Percentiles rank a stretch among this genome's conserved stretches.
These are phyloP conservation scores for Eciton burchellii DNA, from an alignment of 1,140 invertebrate genomes.

Conservation along the genomic window DNA sequence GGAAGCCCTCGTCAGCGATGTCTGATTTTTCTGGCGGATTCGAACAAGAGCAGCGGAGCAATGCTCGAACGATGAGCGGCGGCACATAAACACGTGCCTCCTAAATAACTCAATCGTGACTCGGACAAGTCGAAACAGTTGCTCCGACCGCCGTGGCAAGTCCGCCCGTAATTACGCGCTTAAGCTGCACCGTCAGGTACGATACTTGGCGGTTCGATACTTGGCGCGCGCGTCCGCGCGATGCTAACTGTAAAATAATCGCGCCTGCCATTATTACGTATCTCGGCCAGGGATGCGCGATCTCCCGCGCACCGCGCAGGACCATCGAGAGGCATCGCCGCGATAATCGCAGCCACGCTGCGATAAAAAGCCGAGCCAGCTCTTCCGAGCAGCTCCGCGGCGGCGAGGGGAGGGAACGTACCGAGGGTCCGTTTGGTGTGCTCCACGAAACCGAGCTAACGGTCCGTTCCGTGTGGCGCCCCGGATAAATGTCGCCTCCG, in stretches of 20 bases:
- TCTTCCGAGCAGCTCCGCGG: conserved; percentile 29
- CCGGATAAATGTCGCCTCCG: conserved; percentile 81
- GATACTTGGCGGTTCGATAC: conserved; percentile 52
- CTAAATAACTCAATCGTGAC: conserved; percentile 57
- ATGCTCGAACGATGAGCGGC: too few species aligned
- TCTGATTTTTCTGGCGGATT: too few species aligned
- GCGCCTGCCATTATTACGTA: conserved; percentile 46
- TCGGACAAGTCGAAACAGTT: conserved; percentile 54
- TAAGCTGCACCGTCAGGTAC: conserved; percentile 35
- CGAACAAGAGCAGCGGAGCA: too few species aligned
- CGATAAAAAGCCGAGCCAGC: conserved; percentile 50
- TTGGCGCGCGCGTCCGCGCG: not conserved
- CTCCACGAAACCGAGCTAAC: conserved; percentile 75
- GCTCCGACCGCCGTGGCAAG: conserved; percentile 43
- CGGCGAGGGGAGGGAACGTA: conserved; percentile 4
- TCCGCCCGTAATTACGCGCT: conserved; percentile 45
- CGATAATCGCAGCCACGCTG: conserved; percentile 52
- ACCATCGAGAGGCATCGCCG: conserved; percentile 26
- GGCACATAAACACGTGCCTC: conserved; percentile 44
- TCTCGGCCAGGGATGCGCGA: too few species aligned
- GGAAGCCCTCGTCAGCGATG: too few species aligned
- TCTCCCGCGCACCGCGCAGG: conserved; percentile 25
- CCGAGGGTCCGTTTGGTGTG: conserved; percentile 22
- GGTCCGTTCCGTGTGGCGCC: conserved; percentile 84
- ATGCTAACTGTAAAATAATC: conserved; percentile 57